These are phyloP conservation scores for Ammodytes dubius DNA, from an alignment of 2,113 vertebrate species.

Conservation along the genomic window DNA sequence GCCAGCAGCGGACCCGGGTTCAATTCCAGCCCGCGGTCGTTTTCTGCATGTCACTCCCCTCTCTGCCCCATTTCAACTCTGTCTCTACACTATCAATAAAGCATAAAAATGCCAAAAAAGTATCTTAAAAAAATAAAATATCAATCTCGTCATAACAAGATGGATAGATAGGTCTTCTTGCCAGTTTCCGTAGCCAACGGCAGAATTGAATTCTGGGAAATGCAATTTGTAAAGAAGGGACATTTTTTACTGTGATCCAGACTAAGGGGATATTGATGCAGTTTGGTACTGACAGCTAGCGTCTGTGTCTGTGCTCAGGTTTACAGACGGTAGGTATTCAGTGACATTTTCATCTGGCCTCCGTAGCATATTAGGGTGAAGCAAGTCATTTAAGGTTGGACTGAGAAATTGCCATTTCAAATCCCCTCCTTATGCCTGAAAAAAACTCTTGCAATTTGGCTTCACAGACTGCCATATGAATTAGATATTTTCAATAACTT, in stretches of 20 bases:
- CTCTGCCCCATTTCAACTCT: too few relatives aligned
- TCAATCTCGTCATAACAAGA: too few relatives aligned
- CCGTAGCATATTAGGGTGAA: background rate
- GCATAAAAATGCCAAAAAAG: too few relatives aligned
- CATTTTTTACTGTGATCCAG: background rate
- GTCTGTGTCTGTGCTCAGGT: background rate
- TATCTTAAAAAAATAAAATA: too few relatives aligned
- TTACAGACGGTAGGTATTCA: conserved; percentile 6
- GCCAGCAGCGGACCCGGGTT: too few relatives aligned
- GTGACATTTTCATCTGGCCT: conserved; percentile 11
- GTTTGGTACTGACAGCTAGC: background rate
- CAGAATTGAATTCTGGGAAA: background rate
- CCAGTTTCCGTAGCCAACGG: background rate
- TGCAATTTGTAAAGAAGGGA: background rate
- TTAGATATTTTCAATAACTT: background rate
- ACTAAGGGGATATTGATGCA: background rate
- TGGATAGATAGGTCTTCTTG: background rate
- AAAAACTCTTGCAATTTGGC: background rate
- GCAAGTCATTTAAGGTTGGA: background rate
- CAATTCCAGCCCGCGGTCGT: too few relatives aligned
- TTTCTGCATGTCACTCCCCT: too few relatives aligned
- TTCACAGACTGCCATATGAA: background rate
- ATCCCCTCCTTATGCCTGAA: background rate
- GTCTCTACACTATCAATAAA: too few relatives aligned
- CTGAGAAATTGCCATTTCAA: background rate